Conservation (phyloP, 2,888 invertebrate species). For the Pardosa pseudoannulata region DNA sequence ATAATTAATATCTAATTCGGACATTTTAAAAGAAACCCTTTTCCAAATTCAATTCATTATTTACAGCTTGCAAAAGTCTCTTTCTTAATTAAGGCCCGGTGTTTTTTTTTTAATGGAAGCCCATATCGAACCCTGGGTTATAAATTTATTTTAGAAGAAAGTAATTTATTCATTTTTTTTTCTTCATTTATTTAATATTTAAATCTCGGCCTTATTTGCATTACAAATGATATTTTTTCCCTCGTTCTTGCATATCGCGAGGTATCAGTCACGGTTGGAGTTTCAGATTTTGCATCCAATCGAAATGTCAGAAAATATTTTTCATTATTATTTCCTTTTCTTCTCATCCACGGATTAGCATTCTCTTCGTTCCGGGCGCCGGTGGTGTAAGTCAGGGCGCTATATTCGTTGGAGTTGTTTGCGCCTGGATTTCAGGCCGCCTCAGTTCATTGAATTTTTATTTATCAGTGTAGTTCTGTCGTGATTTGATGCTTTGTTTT, state of each 20-base stretch:
- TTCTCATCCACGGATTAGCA: neutral
- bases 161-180: conserved; percentile 52
- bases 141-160: conserved; percentile 62
- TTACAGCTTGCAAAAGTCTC: conserved; percentile 52
- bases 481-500: too few relatives aligned
- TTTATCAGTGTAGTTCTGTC: too few relatives aligned
- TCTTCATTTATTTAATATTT: conserved; percentile 67
- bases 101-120: conserved; percentile 64
- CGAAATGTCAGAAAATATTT: conserved; percentile 66
- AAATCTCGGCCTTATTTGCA: conserved; percentile 67
- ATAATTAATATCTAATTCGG: conserved; percentile 66
- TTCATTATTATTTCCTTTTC: conserved; percentile 23
- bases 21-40: conserved; percentile 58
- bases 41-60: conserved; percentile 68
- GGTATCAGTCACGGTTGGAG: conserved; percentile 65
- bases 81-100: conserved; percentile 57
- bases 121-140: conserved; percentile 44
- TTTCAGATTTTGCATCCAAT: conserved; percentile 47
- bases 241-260: conserved; percentile 20
- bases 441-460: too few relatives aligned
- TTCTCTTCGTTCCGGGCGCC: neutral
- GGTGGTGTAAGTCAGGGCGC: neutral
- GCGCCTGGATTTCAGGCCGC: too few relatives aligned
- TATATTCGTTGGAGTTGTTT: too few relatives aligned
- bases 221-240: conserved; percentile 51